Conservation (phyloP, 2,888 invertebrate genomes). For the Lepidocyrtoides sp. region DNA sequence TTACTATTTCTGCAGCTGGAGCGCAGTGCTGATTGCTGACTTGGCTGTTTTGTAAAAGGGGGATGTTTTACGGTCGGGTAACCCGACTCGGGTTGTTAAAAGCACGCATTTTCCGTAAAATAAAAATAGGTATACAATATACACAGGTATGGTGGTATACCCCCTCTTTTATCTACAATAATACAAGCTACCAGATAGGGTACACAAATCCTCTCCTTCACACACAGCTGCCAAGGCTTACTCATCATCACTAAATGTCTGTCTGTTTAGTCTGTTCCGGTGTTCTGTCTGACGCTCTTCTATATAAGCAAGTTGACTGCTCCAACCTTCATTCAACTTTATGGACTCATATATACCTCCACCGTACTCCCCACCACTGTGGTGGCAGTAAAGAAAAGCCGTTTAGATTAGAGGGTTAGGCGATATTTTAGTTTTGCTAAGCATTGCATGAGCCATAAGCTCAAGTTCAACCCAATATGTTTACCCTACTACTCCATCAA, state of each 20-base stretch:
- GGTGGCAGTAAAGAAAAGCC: not conserved
- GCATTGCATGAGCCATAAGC: not conserved
- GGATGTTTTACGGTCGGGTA: constrained; percentile 43
- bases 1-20: constrained; percentile 46
- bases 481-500: constrained; percentile 36
- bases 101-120: constrained; percentile 57
- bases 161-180: not conserved
- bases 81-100: constrained; percentile 60
- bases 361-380: not conserved
- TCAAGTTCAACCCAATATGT: not conserved
- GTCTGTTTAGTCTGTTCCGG: constrained; percentile 57
- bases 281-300: not conserved
- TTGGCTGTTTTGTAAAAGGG: not conserved
- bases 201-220: not conserved
- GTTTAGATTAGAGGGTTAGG: constrained; percentile 38
- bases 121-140: too few species aligned
- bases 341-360: not conserved
- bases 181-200: not conserved
- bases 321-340: not conserved
- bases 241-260: constrained; percentile 49
- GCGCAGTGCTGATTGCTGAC: not conserved
- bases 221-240: constrained; percentile 54
- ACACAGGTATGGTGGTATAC: too few species aligned
- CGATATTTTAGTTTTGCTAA: not conserved
- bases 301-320: not conserved